Percentiles rank a stretch among this genome's conserved stretches.
phyloP scores from a whole-genome alignment of 2,888 invertebrate species.

The Chydorus sphaericus region DNA sequence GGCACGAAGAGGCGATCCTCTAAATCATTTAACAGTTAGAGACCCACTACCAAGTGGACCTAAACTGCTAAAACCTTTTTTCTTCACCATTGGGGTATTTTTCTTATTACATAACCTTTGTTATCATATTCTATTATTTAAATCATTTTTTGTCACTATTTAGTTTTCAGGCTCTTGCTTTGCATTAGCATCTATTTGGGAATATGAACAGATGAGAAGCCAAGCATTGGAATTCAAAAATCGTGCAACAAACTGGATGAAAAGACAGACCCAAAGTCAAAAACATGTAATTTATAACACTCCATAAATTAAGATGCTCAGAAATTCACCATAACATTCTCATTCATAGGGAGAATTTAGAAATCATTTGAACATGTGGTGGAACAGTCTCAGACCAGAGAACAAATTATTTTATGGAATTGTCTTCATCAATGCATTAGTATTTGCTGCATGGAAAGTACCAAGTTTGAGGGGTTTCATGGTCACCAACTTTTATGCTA shows the following conservation, averaged over 20 bases:
- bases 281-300: not conserved
- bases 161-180: constrained; percentile 55
- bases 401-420: constrained; percentile 68
- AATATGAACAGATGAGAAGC: constrained; percentile 54
- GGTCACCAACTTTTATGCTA: constrained; percentile 71
- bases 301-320: not conserved
- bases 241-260: not conserved
- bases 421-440: constrained; percentile 56
- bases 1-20: too few relatives aligned
- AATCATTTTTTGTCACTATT: constrained; percentile 13
- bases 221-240: constrained; percentile 11
- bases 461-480: constrained; percentile 53
- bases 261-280: not conserved
- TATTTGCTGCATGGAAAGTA: constrained; percentile 69
- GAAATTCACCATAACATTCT: not conserved
- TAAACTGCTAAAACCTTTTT: constrained; percentile 19
- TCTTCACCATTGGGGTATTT: constrained; percentile 18
- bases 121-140: not conserved
- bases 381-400: constrained; percentile 54
- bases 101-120: not conserved
- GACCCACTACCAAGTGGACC: too few relatives aligned
- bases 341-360: constrained; percentile 24
- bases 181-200: constrained; percentile 65
- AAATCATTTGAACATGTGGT: constrained; percentile 40
- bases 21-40: too few relatives aligned